Evolutionary conservation across 2,797 vertebrate species (phyloP).

Genomic region (Echiichthys vipera): DNA sequence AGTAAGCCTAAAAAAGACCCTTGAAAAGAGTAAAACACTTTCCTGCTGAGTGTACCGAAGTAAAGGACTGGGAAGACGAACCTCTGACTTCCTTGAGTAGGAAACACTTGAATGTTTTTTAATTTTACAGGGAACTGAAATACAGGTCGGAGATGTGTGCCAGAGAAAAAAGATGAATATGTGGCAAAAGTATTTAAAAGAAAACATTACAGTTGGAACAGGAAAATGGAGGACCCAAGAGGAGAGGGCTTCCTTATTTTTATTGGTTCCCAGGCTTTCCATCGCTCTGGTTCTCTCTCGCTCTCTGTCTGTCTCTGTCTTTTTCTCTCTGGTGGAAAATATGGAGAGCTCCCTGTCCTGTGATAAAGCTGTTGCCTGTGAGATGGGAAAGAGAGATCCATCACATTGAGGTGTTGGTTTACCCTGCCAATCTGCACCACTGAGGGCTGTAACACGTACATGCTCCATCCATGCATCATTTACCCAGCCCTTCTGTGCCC

Average conservation of each 20-base stretch:
- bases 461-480: conserved; percentile 79
- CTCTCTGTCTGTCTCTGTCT: conserved; percentile 53
- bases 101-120: conserved; percentile 50
- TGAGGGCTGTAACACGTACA: conserved; percentile 76
- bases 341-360: conserved; percentile 73
- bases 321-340: conserved; percentile 72
- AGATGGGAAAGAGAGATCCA: conserved; percentile 80
- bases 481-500: conserved; percentile 67
- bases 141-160: conserved; percentile 25
- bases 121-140: conserved; percentile 48
- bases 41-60: conserved; percentile 44
- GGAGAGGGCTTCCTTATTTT: conserved; percentile 71
- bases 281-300: conserved; percentile 38
- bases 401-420: conserved; percentile 71
- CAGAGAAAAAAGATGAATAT: conserved; percentile 43
- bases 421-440: conserved; percentile 73
- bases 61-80: conserved; percentile 44
- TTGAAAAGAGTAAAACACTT: conserved; percentile 48
- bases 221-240: conserved; percentile 69
- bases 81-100: conserved; percentile 40
- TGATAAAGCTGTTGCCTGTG: conserved; percentile 84
- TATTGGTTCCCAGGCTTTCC: conserved; percentile 75
- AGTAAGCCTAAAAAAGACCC: conserved; percentile 35
- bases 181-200: conserved; percentile 60
- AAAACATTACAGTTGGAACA: conserved; percentile 57